Conservation (phyloP, 1,140 invertebrate species). For the Drosophila oshimai region DNA sequence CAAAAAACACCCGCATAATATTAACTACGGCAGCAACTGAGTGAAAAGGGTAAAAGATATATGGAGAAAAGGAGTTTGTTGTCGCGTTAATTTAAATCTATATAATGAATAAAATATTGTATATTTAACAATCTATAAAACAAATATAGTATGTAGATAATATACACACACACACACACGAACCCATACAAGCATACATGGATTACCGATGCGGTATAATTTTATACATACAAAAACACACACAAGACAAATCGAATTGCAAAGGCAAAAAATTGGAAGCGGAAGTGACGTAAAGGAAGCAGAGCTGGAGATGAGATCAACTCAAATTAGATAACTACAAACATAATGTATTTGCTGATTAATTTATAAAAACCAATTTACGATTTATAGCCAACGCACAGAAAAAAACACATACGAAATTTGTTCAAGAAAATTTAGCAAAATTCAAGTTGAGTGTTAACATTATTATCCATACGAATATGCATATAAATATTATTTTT, state of each 20-base stretch:
- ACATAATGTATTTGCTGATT: slow-evolving; percentile 44
- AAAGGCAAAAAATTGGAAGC: slow-evolving; percentile 29
- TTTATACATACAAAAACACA: slow-evolving; percentile 19
- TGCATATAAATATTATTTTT: slow-evolving; percentile 32
- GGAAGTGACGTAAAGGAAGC: not conserved
- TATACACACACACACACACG: slow-evolving; percentile 19
- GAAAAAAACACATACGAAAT: slow-evolving; percentile 28
- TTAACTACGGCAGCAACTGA: slow-evolving; percentile 8
- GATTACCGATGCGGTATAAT: slow-evolving; percentile 37
- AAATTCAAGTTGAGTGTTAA: slow-evolving; percentile 66
- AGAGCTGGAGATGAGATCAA: slow-evolving; percentile 20
- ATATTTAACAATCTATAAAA: slow-evolving; percentile 61
- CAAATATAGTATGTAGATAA: slow-evolving; percentile 49
- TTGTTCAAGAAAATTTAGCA: slow-evolving; percentile 62
- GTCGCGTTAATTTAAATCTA: slow-evolving; percentile 42
- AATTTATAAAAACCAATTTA: slow-evolving; percentile 48
- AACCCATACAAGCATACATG: slow-evolving; percentile 17
- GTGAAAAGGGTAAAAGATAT: not conserved
- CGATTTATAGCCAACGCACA: slow-evolving; percentile 36
- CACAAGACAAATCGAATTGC: slow-evolving; percentile 35
- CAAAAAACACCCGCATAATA: not conserved
- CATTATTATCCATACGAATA: slow-evolving; percentile 32
- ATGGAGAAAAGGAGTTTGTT: slow-evolving; percentile 18
- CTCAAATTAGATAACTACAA: slow-evolving; percentile 26
- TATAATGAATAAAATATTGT: slow-evolving; percentile 43